Evolutionary conservation across 2,888 invertebrate species (phyloP), one percentile per base, ranked within the genome.

Genomic region (Venusia cambrica): DNA sequence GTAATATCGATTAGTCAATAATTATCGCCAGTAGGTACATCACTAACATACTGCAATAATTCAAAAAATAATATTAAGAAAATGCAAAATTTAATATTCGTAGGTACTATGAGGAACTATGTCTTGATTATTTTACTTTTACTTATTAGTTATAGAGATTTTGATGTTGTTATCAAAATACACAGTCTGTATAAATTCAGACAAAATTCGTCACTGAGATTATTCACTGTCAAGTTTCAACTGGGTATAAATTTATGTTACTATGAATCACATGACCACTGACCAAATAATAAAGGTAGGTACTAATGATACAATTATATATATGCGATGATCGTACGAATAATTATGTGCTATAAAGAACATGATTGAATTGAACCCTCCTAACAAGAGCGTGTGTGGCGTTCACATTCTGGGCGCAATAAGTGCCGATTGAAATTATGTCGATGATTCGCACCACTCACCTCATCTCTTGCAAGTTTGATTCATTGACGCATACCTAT

Each of bases 61-160:
- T 28, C 72, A 75, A 72, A 76, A 75, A 69, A 69, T 73, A 68
- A 70, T 69, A 72, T 78, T 77, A 72, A 80, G 76, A 62, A 68
- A 85, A 85, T 85, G 84, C 85, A 85, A 72, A 77, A 79, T 78
- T 81, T 83, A 79, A 81, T 84, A 81, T 81, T 73, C 77, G 78
- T 85, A 85, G 84, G 84, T 85, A 87, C 87, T 83, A 83, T 81
- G 76, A 87, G 87, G 87, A 87, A 87, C 87, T 87, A 81, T 85
- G 61, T 77, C 70, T 77, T 85, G 83, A 79, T 83, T 84, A 74
- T 71, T 71, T 63, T 64, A 56, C 57, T 73, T 62, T 62, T 48
- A 61, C 64, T 60, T 67, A 66, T 56, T 59, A 64, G 54, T 45
- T 55, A 62, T 63, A 67, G 71, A 74, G 69, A 68, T 66, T 66